Base-by-base conservation (phyloP, 2,797 vertebrate genomes). In the Eospalax fontanierii region DNA sequence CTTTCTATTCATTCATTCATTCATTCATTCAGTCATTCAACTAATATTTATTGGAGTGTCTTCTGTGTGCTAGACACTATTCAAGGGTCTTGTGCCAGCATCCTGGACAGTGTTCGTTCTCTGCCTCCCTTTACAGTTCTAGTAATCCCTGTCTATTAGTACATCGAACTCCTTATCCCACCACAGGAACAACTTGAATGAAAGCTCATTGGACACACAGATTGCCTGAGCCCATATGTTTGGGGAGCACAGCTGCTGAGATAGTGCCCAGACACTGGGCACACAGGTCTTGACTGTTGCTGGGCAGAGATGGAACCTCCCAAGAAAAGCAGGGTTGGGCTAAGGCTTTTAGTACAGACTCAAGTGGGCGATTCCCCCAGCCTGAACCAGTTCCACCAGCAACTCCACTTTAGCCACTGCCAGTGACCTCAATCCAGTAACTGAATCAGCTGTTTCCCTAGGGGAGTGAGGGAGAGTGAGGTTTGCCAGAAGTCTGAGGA, bases 341-440 rank as follows among this genome's bases (percentile, higher is more conserved):
- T n/a, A 30, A 61, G 76, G 50, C 71, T 97, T 94, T 96, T 40
- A 90, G 94, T 74, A 82, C 93, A 94, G 94, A 95, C 90, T 94
- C 90, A 90, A 95, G 85, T 94, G 91, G 96, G 96, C 93, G 97
- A 97, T 92, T 96, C 90, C 83, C 91, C 93, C 0, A 2, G 90
- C 78, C 96, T 73, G 95, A 97, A 97, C 97, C 97, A 93, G 97
- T 97, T 97, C 96, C 96, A 96, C 97, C 96, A 97, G 97, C 95
- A 88, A 40, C 96, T 96, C 97, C 33, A 76, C 97, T 90, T 94
- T 74, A 95, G 57, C 88, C 93, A 63, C 68, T 89, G 93, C 88
- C 92, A 43, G 63, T 90, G 96, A 97, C 97, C 97, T 97, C 96
- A 91, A 97, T 97, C 95, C 97, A 90, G 96, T 96, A 90, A 96